Conservation (phyloP, 1,140 invertebrate genomes). For the Caenorhabditis inopinata region DNA sequence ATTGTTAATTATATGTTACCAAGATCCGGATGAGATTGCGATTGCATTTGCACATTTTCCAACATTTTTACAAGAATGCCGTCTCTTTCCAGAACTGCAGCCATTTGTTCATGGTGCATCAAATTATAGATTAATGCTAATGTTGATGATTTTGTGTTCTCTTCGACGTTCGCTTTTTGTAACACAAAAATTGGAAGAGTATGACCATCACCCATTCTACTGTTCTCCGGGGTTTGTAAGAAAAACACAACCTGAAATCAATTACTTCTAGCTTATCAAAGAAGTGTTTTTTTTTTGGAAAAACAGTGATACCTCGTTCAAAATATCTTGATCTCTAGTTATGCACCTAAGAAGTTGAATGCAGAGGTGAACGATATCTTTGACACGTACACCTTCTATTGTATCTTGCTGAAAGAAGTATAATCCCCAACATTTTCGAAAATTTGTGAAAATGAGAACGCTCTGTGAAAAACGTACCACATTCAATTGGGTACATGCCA, state of each 20-base stretch:
- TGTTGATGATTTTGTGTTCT: slow-evolving; percentile 7
- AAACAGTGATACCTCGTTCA: not conserved
- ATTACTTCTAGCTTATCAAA: not conserved
- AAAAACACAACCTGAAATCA: not conserved
- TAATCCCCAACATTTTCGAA: too few species aligned
- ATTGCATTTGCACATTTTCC: slow-evolving; percentile 4
- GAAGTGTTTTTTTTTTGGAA: not conserved
- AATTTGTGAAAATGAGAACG: too few species aligned
- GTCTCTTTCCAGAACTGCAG: not conserved
- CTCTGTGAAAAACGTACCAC: too few species aligned
- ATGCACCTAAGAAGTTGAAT: not conserved
- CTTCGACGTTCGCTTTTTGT: slow-evolving; percentile 18
- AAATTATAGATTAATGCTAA: not conserved
- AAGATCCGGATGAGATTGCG: not conserved
- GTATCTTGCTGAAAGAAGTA: not conserved
- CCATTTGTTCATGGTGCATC: slow-evolving; percentile 24
- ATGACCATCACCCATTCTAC: not conserved
- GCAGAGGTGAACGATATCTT: not conserved
- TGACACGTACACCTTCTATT: not conserved
- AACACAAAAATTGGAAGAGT: slow-evolving; percentile 32
- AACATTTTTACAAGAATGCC: not conserved
- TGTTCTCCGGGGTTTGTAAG: not conserved
- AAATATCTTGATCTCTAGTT: not conserved
- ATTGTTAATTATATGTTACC: not conserved
- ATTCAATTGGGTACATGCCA: slow-evolving; percentile 1